Evolutionary conservation across 2,113 vertebrate genomes (phyloP).

Genomic region (Brachyistius frenatus): DNA sequence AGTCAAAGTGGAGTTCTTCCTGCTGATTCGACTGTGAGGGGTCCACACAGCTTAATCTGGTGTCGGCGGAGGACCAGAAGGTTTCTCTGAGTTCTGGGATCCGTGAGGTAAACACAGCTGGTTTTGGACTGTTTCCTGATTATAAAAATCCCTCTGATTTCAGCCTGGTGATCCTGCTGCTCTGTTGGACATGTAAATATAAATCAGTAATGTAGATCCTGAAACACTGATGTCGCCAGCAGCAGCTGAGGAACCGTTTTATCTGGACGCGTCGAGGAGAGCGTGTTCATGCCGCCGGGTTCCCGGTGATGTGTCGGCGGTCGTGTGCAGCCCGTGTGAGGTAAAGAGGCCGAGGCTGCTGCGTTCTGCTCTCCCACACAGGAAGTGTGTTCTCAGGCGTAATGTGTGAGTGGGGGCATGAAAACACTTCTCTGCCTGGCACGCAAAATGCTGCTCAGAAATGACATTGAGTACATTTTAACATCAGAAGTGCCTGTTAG

Average conservation of each 20-base stretch:
- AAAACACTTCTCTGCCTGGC: neutral
- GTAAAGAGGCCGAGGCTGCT: neutral
- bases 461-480: neutral
- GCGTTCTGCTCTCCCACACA: slow-evolving; percentile 28
- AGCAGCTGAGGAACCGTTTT: neutral
- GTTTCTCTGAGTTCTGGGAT: too few species aligned
- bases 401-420: neutral
- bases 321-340: neutral
- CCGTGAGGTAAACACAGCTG: too few species aligned
- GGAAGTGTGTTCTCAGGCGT: neutral
- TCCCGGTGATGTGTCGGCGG: neutral
- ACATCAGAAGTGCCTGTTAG: neutral
- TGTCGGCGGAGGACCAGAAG: too few species aligned
- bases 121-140: too few species aligned
- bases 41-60: too few species aligned
- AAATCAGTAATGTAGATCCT: neutral
- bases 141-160: too few species aligned
- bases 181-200: too few species aligned
- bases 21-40: too few species aligned
- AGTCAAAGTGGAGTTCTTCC: too few species aligned
- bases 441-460: neutral
- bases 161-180: too few species aligned
- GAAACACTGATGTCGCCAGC: neutral
- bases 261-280: too few species aligned
- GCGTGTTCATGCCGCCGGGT: too few species aligned